These are phyloP conservation scores for Neocrepidodera transversa DNA, from an alignment of 2,888 invertebrate genomes.

Conservation along the genomic window DNA sequence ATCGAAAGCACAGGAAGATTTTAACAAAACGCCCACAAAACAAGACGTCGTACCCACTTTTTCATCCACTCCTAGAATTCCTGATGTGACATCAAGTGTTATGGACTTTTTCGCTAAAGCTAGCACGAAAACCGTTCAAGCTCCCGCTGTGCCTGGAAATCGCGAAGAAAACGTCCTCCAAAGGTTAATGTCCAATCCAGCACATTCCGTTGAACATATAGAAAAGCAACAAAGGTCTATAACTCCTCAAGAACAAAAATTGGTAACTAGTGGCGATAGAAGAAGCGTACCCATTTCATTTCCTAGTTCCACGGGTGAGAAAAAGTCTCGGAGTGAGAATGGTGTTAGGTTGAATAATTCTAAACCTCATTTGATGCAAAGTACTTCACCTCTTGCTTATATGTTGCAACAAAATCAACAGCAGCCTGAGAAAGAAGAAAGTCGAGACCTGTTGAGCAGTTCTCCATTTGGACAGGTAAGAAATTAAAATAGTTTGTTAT, in stretches of 20 bases:
- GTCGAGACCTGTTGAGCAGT: constrained; percentile 44
- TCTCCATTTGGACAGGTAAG: constrained; percentile 66
- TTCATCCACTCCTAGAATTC: constrained; percentile 63
- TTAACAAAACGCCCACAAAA: constrained; percentile 66
- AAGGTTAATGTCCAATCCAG: constrained; percentile 83
- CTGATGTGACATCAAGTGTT: constrained; percentile 81
- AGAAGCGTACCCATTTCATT: constrained; percentile 54
- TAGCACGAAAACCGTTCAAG: constrained; percentile 66
- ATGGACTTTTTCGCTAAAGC: constrained; percentile 89
- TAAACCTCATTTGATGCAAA: constrained; percentile 49
- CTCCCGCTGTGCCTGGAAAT: constrained; percentile 59
- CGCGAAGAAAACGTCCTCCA: constrained; percentile 69
- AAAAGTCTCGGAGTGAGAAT: constrained; percentile 57
- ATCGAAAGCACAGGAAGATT: constrained; percentile 88
- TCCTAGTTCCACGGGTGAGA: constrained; percentile 43
- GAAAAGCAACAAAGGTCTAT: constrained; percentile 84
- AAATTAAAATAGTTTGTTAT: no score
- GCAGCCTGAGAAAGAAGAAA: constrained; percentile 38
- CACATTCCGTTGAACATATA: constrained; percentile 85
- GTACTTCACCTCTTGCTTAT: constrained; percentile 48
- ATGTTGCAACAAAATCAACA: constrained; percentile 47
- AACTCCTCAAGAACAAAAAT: constrained; percentile 69
- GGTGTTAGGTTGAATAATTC: constrained; percentile 65
- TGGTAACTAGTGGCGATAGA: constrained; percentile 46
- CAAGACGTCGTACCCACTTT: constrained; percentile 51